These are phyloP conservation scores for Ecliptopera silaceata DNA, from an alignment of 2,888 invertebrate species.

Conservation along the genomic window DNA sequence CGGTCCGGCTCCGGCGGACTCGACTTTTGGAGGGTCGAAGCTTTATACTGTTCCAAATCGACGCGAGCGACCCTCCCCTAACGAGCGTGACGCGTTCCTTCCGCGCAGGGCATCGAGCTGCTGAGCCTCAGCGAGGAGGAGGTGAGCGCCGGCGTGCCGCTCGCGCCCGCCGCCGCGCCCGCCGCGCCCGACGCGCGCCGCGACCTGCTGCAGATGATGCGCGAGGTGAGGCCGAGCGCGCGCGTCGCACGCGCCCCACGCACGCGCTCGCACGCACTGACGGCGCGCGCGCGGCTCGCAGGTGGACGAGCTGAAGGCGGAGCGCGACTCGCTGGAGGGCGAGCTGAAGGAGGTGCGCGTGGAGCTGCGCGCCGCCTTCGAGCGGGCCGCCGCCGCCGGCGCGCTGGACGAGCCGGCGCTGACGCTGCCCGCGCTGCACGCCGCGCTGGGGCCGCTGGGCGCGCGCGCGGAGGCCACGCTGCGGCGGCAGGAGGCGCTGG, in stretches of 20 bases:
- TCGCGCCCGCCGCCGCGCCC: constrained; percentile 78
- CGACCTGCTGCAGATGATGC: constrained; percentile 89
- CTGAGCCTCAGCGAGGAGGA: constrained; percentile 89
- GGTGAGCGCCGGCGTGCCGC: constrained; percentile 88
- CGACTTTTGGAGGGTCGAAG: too few relatives aligned
- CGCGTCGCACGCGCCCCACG: constrained; percentile 77
- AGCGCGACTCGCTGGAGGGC: constrained; percentile 90
- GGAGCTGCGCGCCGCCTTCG: constrained; percentile 78
- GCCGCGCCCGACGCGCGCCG: constrained; percentile 81
- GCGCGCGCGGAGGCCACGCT: constrained; percentile 62
- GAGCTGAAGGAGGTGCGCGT: constrained; percentile 86
- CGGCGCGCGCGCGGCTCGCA: constrained; percentile 49
- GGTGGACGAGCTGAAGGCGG: constrained; percentile 93
- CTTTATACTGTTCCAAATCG: too few relatives aligned
- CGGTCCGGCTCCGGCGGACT: too few relatives aligned
- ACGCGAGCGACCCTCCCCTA: too few relatives aligned
- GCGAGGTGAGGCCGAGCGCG: constrained; percentile 49
- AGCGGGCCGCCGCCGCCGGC: constrained; percentile 90
- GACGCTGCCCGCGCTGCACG: constrained; percentile 92
- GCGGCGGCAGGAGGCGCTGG: constrained; percentile 53
- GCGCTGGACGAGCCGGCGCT: constrained; percentile 92
- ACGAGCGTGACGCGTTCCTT: too few relatives aligned
- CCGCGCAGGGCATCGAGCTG: constrained; percentile 89
- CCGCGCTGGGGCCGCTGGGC: constrained; percentile 83
- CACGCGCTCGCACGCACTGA: not conserved